Conservation (phyloP, 1,140 invertebrate genomes). For the Eriocheir sinensis region DNA sequence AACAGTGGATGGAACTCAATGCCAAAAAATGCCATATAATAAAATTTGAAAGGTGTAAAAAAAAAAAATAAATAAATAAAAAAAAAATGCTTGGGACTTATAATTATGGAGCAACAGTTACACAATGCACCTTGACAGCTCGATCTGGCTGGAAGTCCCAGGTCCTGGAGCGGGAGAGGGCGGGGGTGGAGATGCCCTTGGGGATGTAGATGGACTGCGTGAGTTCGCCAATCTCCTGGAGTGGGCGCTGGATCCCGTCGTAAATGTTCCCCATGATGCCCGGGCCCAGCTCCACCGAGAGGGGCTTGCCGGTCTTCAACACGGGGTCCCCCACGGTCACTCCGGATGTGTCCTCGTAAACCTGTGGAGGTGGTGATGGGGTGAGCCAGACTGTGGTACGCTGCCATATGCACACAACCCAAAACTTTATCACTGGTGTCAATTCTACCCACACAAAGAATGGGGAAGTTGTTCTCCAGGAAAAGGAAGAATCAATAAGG, state of each 20-base stretch:
- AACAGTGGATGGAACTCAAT: no score
- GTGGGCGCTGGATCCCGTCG: conserved; percentile 98
- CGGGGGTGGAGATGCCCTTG: conserved; percentile 97
- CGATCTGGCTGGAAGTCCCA: conserved; percentile 97
- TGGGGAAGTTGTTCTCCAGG: background rate
- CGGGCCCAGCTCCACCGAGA: conserved; percentile 99
- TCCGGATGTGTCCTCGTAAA: conserved; percentile 99
- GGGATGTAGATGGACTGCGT: conserved; percentile 99
- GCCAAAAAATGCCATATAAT: no score
- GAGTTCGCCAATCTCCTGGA: conserved; percentile 97
- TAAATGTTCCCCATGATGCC: conserved; percentile 99
- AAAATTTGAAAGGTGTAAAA: no score
- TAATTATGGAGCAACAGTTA: conserved; percentile 42
- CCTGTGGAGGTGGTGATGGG: conserved; percentile 83
- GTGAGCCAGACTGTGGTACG: background rate
- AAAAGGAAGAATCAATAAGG: no score
- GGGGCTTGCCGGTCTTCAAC: conserved; percentile 97
- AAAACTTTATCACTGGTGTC: no score
- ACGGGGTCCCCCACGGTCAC: conserved; percentile 99
- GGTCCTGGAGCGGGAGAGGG: conserved; percentile 89
- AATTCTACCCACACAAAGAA: no score
- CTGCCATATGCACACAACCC: background rate
- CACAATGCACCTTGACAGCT: conserved; percentile 87
- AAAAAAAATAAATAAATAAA: conserved; percentile 15
- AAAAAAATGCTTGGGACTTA: background rate